Base-by-base conservation (phyloP, 1,140 invertebrate species). In the Drosophila nebulosa region DNA sequence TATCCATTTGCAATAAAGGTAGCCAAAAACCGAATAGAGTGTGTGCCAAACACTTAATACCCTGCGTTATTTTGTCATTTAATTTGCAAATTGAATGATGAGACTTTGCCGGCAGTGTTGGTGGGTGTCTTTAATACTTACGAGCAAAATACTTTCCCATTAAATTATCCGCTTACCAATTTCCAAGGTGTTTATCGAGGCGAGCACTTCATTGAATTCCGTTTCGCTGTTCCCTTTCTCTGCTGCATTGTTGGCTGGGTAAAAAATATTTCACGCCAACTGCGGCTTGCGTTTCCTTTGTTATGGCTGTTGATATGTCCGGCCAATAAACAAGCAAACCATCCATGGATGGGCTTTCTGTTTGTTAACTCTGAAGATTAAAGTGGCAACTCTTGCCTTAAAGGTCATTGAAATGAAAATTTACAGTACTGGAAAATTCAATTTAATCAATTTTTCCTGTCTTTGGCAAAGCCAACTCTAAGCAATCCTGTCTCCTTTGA, bases 311-410 rank as follows among this genome's bases (percentile, higher is more conserved):
- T 55, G 73, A 75, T 60, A 57, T 66, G 67, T 58, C 12, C 42
- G 62, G 36, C 56, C 68, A 65, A 71, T 71, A 58, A 58, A 63
- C 58, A 64, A 52, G 63, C 30, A 63, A 76, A 65, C 39, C 26
- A 52, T 74, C 30, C 60, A 67, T 57, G 26, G 16, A 10, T 18
- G 39, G 2, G 3, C 16, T 46, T 46, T 18, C 10, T 46, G 39
- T 18, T 46, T 36, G 35, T 36, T n/a, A 10, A 24, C 24, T 4
- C 3, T 32, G 30, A 9, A 18, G 39, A 42, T 42, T 42, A 9
- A 16, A 46, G 21, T 46, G 16, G 39, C 39, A 46, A 9, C 18
- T 46, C 9, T 9, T 46, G 16, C 39, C 14, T 46, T 46, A 21
- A 46, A 7, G 7, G 14, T 2, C 3, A 46, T 2, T 32, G 30